These are phyloP conservation scores for Fregata magnificens DNA, from an alignment of 2,113 vertebrate species.

Conservation along the genomic window DNA sequence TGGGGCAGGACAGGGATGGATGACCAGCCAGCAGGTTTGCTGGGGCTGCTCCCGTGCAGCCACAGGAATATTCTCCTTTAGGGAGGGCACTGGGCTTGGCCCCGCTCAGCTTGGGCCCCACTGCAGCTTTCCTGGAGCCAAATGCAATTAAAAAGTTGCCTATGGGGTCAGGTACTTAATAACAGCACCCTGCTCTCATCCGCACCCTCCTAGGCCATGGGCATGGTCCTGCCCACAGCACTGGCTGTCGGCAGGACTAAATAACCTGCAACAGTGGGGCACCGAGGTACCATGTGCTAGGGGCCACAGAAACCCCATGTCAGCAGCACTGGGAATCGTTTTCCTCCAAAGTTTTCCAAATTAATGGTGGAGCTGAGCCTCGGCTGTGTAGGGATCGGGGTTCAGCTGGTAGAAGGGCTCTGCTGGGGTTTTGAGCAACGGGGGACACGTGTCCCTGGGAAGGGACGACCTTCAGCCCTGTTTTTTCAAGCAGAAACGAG, in stretches of 20 bases:
- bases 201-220: background rate
- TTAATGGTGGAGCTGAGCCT: background rate
- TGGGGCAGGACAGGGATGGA: background rate
- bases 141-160: background rate
- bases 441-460: rapidly evolving
- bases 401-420: background rate
- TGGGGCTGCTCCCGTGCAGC: background rate
- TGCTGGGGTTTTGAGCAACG: background rate
- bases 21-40: background rate
- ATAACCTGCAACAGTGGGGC: background rate
- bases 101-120: background rate
- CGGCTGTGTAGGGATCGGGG: background rate
- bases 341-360: background rate
- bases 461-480: background rate
- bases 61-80: background rate
- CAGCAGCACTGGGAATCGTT: background rate
- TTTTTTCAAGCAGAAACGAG: background rate
- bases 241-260: background rate
- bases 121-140: background rate
- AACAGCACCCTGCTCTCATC: background rate
- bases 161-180: background rate
- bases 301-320: background rate
- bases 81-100: rapidly evolving
- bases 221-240: background rate
- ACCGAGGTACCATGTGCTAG: background rate